A percentile compares a stretch with the other conserved stretches of the same genome.
phyloP scores from a whole-genome alignment of 1,140 invertebrate genomes.

The Brachionus koreanus region DNA sequence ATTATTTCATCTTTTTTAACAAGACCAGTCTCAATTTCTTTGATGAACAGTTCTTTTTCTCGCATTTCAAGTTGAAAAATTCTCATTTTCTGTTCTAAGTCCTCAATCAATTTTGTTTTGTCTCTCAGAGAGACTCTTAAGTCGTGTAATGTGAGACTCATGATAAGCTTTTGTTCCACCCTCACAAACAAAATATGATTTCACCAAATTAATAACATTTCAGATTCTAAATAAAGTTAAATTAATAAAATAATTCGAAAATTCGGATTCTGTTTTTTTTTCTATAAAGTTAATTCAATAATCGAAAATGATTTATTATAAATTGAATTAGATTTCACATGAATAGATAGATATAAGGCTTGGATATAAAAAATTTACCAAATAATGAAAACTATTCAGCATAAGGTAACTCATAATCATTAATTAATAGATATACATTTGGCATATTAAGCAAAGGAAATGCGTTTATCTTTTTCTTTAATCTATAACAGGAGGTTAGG shows the following conservation, averaged over 20 bases:
- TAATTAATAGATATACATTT: slow-evolving; percentile 34
- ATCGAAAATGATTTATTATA: neutral
- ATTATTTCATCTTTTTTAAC: slow-evolving; percentile 40
- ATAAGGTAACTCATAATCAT: slow-evolving; percentile 11
- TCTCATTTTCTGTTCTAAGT: slow-evolving; percentile 14
- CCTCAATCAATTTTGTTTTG: neutral
- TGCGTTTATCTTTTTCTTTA: neutral
- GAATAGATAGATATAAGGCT: neutral
- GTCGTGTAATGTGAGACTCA: slow-evolving; percentile 35
- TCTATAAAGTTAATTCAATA: neutral
- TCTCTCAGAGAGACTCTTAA: slow-evolving; percentile 36
- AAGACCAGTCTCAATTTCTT: neutral
- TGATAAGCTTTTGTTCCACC: neutral
- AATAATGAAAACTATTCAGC: slow-evolving; percentile 18
- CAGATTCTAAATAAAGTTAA: neutral
- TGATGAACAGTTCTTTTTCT: neutral
- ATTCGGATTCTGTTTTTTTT: neutral
- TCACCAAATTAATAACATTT: neutral
- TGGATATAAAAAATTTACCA: neutral
- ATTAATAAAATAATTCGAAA: neutral
- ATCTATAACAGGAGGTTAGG: neutral
- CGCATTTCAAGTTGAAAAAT: neutral
- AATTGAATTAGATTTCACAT: neutral
- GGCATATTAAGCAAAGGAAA: slow-evolving; percentile 22
- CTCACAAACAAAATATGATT: neutral